phyloP scores from a whole-genome alignment of 2,113 vertebrate species.

The Gallinago jamesoni region DNA sequence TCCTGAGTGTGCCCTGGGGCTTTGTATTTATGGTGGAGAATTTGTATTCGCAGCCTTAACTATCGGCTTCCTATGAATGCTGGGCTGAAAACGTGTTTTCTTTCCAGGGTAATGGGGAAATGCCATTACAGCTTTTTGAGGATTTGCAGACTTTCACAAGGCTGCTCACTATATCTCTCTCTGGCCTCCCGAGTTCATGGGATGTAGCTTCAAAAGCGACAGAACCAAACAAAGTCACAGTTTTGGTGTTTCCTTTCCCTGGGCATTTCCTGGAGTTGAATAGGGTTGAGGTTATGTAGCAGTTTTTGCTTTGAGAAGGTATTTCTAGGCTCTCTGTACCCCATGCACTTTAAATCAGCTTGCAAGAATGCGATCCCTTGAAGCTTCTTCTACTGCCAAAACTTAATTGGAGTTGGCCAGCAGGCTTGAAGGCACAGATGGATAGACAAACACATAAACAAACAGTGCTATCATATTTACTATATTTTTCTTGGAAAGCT shows the following conservation, averaged over 20 bases:
- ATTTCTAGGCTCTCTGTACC: not conserved
- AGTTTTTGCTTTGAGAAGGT: not conserved
- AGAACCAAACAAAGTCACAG: not conserved
- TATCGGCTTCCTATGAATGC: not conserved
- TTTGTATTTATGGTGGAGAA: not conserved
- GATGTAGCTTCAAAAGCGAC: not conserved
- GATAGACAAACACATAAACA: not conserved
- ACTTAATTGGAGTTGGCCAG: not conserved
- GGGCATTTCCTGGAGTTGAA: not conserved
- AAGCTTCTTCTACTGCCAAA: not conserved
- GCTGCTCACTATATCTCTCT: not conserved
- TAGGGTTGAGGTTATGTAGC: not conserved
- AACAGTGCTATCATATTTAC: not conserved
- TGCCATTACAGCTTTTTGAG: not conserved
- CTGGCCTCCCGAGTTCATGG: not conserved
- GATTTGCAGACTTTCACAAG: not conserved
- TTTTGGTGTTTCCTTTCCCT: not conserved
- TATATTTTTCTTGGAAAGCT: conserved; percentile 26
- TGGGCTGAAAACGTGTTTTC: not conserved
- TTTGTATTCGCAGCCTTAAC: not conserved
- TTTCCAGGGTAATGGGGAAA: not conserved
- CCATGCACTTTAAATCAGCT: not conserved
- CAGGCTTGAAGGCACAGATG: not conserved
- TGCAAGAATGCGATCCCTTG: not conserved
- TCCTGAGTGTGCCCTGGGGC: rapidly evolving